Conservation (phyloP, 2,113 vertebrate species). For the Cavia aperea region DNA sequence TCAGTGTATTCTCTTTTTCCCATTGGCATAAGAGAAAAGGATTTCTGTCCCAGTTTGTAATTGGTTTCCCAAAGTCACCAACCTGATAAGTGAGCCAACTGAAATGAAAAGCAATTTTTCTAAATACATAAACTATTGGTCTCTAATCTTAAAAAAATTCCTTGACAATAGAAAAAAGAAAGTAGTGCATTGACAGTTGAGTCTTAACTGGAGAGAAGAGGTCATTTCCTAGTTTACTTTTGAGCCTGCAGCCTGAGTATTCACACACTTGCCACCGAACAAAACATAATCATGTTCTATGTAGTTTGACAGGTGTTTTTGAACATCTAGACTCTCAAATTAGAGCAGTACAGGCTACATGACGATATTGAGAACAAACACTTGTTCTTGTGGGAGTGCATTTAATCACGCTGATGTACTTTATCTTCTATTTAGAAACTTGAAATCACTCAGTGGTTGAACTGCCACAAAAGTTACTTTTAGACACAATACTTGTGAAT, state of each 20-base stretch:
- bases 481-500: conserved; percentile 67
- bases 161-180: conserved; percentile 8
- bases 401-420: conserved; percentile 66
- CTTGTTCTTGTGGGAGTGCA: conserved; percentile 67
- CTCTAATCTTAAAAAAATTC: conserved; percentile 1
- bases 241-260: conserved; percentile 7
- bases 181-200: not conserved
- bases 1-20: not conserved
- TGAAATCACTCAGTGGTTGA: conserved; percentile 70
- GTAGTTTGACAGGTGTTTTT: conserved; percentile 60
- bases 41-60: not conserved
- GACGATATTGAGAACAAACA: conserved; percentile 70
- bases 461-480: conserved; percentile 73
- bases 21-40: not conserved
- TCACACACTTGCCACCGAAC: not conserved
- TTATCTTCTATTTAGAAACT: conserved; percentile 73
- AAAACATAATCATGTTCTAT: conserved; percentile 42
- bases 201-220: not conserved
- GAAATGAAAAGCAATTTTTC: conserved; percentile 29
- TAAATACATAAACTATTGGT: not conserved
- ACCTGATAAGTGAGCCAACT: not conserved
- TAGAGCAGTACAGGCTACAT: conserved; percentile 43
- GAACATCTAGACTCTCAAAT: conserved; percentile 53
- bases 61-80: not conserved
- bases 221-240: conserved; percentile 14